Evolutionary conservation across 2,113 vertebrate species (phyloP), one percentile per base, ranked within the genome.

Genomic region (Heterotis niloticus): DNA sequence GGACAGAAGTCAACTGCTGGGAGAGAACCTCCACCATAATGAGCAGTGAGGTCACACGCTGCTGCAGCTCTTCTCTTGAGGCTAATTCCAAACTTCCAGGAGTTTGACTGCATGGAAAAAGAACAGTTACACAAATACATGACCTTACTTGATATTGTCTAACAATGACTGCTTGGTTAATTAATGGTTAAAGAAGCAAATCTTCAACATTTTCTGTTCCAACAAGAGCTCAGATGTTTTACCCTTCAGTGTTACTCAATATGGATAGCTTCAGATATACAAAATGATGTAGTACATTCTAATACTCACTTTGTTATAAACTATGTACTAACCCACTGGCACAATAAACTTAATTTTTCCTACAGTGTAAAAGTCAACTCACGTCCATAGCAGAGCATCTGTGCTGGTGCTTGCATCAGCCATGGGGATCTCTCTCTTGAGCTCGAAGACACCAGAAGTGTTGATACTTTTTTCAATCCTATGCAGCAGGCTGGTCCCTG

Each of bases 1-100:
- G 91, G 84, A 90, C 91, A 52, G 82, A 73, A 0, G 88, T 83
- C 73, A 98, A 85, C 87, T 96, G 95, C 77, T 88, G 90, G 0
- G 92, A 91, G n/a, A 99, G 92, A n/a, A 91, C 92, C 83, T 98
- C 95, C 11, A 96, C 90, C 90, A 98, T 92, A 86, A 94, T 90
- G 73, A 96, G 93, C 78, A 92, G 91, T 28, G 92, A 95, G 86
- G 91, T 89, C 81, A 99, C 83, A 29, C 94, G 91, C 82, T 91
- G 91, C 83, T 98, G 94, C 78, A 99, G 86, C 84, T 97, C 95
- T 4, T 82, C 83, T 75, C 92, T 92, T 0, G 94, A 88, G 44
- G 96, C 84, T 57, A 81, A 20, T 70, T 88, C 89, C 79, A 98
- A 84, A 82, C 90, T 90, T 69, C 93, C 94, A n/a, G 88, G 89